A percentile compares a stretch with the other conserved stretches of the same genome.
Conservation (phyloP, 2,113 vertebrate species). For the Pachycephala philippinensis region DNA sequence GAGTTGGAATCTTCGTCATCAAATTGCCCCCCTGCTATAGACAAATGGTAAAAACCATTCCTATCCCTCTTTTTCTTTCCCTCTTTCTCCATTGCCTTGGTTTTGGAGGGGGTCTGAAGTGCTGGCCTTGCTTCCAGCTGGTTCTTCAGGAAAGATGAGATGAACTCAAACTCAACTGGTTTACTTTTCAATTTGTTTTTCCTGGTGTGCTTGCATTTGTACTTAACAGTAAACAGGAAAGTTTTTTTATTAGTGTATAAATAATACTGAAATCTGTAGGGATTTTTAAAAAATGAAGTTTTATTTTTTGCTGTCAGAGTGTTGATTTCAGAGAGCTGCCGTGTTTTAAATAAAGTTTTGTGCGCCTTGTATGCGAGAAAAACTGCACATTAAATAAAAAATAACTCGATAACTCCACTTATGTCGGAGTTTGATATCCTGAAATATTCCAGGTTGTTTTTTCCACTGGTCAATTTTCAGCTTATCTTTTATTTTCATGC, state of each 20-base stretch:
- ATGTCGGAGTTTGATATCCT: fast-evolving
- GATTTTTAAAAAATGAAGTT: not conserved
- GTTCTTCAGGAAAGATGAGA: not conserved
- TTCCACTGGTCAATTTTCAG: not conserved
- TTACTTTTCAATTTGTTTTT: not conserved
- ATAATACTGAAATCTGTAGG: not conserved
- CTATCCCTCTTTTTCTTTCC: not conserved
- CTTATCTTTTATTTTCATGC: not conserved
- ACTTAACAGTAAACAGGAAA: not conserved
- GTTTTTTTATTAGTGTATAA: not conserved
- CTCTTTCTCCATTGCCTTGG: not conserved
- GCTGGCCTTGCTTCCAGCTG: not conserved
- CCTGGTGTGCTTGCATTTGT: not conserved
- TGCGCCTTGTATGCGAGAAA: not conserved
- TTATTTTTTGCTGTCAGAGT: not conserved
- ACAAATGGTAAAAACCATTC: not conserved
- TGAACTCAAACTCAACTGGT: not conserved
- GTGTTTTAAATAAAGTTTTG: not conserved
- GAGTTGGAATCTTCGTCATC: not conserved
- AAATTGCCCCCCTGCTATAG: not conserved
- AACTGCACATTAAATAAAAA: not conserved
- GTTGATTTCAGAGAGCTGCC: not conserved
- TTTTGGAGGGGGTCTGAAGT: not conserved
- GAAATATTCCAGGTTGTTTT: not conserved
- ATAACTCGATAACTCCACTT: not conserved